Evolutionary conservation across 2,888 invertebrate species (phyloP).

Genomic region (Lagria hirta): DNA sequence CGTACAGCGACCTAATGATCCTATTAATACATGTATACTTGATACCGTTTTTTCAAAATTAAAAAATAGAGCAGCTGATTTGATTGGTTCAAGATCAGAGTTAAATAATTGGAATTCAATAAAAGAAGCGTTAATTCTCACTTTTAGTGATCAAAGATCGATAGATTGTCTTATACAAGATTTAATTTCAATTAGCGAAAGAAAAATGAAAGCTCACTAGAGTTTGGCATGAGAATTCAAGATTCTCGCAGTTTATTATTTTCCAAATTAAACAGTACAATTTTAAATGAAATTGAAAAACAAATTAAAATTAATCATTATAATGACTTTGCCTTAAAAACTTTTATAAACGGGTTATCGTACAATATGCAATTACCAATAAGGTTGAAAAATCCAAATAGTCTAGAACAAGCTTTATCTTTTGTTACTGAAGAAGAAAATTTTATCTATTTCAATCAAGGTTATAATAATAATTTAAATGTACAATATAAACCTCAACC

Average conservation of each 20-base stretch:
- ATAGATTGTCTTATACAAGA: slow-evolving; percentile 21
- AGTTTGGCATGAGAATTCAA: slow-evolving; percentile 23
- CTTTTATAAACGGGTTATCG: slow-evolving; percentile 15
- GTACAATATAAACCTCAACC: neutral
- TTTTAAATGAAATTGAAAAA: slow-evolving; percentile 7
- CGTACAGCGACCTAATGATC: too few relatives aligned
- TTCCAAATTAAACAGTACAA: slow-evolving; percentile 13
- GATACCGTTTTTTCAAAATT: too few relatives aligned
- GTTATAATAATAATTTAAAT: slow-evolving; percentile 1
- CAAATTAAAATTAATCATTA: slow-evolving; percentile 11
- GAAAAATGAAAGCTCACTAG: slow-evolving; percentile 10
- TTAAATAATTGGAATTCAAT: slow-evolving; percentile 9
- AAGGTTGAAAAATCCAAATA: slow-evolving; percentile 21
- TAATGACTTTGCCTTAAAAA: slow-evolving; percentile 11
- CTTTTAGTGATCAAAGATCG: slow-evolving; percentile 24
- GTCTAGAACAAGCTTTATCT: slow-evolving; percentile 18
- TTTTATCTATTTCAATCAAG: slow-evolving; percentile 17
- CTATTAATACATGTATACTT: too few relatives aligned
- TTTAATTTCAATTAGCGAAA: slow-evolving; percentile 5
- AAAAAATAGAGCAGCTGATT: slow-evolving; percentile 11
- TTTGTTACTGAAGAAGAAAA: slow-evolving; percentile 24
- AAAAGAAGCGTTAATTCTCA: slow-evolving; percentile 14
- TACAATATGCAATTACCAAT: slow-evolving; percentile 15
- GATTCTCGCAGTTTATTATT: slow-evolving; percentile 10
- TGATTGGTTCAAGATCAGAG: slow-evolving; percentile 15